A percentile compares a stretch with the other conserved stretches of the same genome.
These are phyloP conservation scores for Arctocebus calabarensis DNA, from an alignment of 2,797 vertebrate species.

Conservation along the genomic window DNA sequence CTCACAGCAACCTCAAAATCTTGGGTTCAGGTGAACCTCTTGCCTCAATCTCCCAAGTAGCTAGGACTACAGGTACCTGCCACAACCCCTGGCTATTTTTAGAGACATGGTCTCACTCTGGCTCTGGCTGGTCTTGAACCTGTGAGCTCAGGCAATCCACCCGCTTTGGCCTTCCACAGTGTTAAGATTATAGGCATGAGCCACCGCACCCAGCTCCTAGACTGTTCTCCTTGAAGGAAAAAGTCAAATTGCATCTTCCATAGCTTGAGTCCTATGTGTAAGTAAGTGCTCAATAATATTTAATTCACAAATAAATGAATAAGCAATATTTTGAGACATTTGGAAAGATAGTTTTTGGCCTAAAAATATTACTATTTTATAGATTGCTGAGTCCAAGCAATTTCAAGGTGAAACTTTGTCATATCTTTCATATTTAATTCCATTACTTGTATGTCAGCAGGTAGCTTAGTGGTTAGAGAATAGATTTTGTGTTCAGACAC, in stretches of 20 bases:
- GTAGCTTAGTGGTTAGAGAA: neutral
- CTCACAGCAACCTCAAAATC: too few species aligned
- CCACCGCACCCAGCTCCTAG: too few species aligned
- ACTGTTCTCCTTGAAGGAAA: neutral
- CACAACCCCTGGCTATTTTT: too few species aligned
- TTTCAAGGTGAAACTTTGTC: conserved; percentile 13
- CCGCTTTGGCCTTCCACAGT: too few species aligned
- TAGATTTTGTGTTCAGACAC: neutral
- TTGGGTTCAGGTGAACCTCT: too few species aligned
- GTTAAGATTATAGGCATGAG: too few species aligned
- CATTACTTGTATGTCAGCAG: neutral
- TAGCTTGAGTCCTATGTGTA: neutral
- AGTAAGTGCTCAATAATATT: neutral
- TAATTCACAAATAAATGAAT: conserved; percentile 40
- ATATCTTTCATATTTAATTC: conserved; percentile 8
- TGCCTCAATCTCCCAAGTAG: too few species aligned
- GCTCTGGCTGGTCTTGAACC: too few species aligned
- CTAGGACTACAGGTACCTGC: too few species aligned
- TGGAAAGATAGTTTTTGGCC: neutral
- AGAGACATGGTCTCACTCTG: too few species aligned
- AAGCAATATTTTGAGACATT: conserved; percentile 35
- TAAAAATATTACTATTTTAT: conserved; percentile 20
- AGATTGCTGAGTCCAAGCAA: neutral
- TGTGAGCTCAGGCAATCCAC: too few species aligned
- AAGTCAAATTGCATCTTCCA: conserved; percentile 10